phyloP scores from a whole-genome alignment of 2,797 vertebrate genomes.

The Cryptoblepharus egeriae region DNA sequence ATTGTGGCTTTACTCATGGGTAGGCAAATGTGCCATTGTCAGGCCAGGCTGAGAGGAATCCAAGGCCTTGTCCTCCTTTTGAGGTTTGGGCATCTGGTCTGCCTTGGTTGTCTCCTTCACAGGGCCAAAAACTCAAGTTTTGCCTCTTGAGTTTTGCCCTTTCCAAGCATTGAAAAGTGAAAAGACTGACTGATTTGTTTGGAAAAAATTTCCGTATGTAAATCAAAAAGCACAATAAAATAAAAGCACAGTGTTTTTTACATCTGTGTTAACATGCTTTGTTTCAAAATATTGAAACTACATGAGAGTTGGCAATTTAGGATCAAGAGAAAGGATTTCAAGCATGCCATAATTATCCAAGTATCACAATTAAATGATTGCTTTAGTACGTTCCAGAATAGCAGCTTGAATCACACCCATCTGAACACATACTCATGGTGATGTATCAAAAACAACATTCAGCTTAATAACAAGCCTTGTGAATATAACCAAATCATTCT shows the following conservation, averaged over 20 bases:
- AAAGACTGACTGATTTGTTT: background rate
- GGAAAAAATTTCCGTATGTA: background rate
- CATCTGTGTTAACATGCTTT: background rate
- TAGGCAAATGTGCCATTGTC: too few species aligned
- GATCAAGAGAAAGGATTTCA: background rate
- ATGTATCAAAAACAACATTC: background rate
- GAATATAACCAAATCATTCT: background rate
- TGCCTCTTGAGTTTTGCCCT: background rate
- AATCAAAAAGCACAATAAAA: background rate
- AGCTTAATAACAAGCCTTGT: background rate
- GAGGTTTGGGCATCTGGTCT: too few species aligned
- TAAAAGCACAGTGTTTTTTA: background rate
- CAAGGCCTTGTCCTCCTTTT: too few species aligned
- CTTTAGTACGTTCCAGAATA: background rate
- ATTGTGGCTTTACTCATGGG: too few species aligned
- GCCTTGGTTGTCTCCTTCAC: too few species aligned
- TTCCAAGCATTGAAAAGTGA: background rate
- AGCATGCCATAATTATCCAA: slow-evolving; percentile 29
- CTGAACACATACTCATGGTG: background rate
- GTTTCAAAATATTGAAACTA: background rate
- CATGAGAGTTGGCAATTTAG: background rate
- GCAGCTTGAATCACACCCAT: slow-evolving; percentile 38
- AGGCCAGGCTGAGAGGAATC: too few species aligned
- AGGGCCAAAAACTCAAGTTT: too few species aligned
- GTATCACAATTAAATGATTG: background rate